Base-by-base conservation (phyloP, 2,113 vertebrate species). In the Lipophrys pholis region DNA sequence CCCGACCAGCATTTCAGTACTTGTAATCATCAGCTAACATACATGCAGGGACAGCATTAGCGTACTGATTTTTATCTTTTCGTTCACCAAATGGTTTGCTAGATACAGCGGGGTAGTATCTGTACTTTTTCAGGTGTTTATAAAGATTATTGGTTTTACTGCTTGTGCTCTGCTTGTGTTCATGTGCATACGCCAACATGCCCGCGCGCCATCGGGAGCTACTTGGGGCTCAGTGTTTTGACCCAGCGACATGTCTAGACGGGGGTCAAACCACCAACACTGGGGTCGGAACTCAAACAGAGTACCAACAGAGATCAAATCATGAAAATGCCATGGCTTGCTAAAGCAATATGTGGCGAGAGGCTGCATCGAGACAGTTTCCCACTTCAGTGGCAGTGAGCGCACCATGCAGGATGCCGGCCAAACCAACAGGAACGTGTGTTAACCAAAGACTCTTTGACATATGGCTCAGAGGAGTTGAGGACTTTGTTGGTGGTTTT, bases 331-430 rank as follows among this genome's bases (percentile, higher is more conserved):
- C 14, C 43, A 45, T 12, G 43, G 43, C 11, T 12, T 12, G 14
- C 14, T 45, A 5, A 45, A 12, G 2, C 11, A 49, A 8, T 16
- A 49, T 15, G 16, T 8, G 7, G 7, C 16, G 15, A 49, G 16
- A 15, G 2, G 6, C 14, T 49, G 48, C n/a, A 49, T n/a, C 48
- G 7, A 49, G n/a, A 49, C 48, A 15, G 7, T 49, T 49, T 49
- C n/a, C 48, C 54, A 74, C 54, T 30, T 49, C 45, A 35, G 48
- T 40, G 17, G n/a, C 38, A 58, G 62, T 58, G 15, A 59, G 30
- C 9, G 36, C 16, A 45, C 39, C 69, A 45, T 55, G 17, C 15
- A 9, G 54, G 58, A 8, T 46, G 49, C 42, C 43, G 52, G 16
- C 52, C 57, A 53, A 10, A 72, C 42, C 38, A 42, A 9, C 11